Percentiles rank a stretch among this genome's conserved stretches.
Evolutionary conservation across 2,888 invertebrate species (phyloP).

Genomic region (Drosophila birchii): DNA sequence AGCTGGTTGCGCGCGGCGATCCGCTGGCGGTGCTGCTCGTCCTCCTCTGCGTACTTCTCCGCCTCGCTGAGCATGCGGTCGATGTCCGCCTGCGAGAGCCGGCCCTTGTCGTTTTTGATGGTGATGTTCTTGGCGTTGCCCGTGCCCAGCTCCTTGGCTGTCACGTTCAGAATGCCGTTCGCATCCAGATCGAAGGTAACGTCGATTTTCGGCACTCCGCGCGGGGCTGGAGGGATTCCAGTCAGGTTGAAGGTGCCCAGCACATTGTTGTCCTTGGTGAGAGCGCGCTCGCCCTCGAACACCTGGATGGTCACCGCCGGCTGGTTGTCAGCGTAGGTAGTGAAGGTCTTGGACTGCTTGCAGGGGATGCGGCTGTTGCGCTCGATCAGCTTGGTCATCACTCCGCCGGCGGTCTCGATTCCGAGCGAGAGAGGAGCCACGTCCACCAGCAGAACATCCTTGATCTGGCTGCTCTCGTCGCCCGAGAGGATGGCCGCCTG

Average conservation of each 20-base stretch:
- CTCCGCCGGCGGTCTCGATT: slow-evolving; percentile 92
- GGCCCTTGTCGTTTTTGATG: slow-evolving; percentile 93
- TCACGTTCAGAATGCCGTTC: slow-evolving; percentile 96
- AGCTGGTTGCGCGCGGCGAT: slow-evolving; percentile 89
- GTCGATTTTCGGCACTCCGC: slow-evolving; percentile 94
- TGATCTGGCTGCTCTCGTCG: slow-evolving; percentile 89
- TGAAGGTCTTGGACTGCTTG: slow-evolving; percentile 90
- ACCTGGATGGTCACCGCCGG: slow-evolving; percentile 90
- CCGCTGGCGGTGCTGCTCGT: slow-evolving; percentile 89
- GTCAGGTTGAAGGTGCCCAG: slow-evolving; percentile 98
- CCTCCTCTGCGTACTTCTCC: slow-evolving; percentile 90
- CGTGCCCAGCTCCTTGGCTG: slow-evolving; percentile 89
- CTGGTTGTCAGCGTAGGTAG: slow-evolving; percentile 93
- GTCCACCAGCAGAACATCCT: slow-evolving; percentile 90
- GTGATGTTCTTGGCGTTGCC: slow-evolving; percentile 87
- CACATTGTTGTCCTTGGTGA: slow-evolving; percentile 97
- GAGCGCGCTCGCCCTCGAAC: slow-evolving; percentile 92
- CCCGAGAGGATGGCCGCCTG: slow-evolving; percentile 90
- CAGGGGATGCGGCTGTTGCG: slow-evolving; percentile 90
- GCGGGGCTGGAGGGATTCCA: slow-evolving; percentile 97
- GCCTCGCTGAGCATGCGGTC: slow-evolving; percentile 92
- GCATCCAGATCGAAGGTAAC: slow-evolving; percentile 94
- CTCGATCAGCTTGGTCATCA: slow-evolving; percentile 91
- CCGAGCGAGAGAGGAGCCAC: slow-evolving; percentile 89
- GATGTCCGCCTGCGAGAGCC: slow-evolving; percentile 92